Conservation (phyloP, 2,797 vertebrate genomes). For the Sarcoramphus papa region DNA sequence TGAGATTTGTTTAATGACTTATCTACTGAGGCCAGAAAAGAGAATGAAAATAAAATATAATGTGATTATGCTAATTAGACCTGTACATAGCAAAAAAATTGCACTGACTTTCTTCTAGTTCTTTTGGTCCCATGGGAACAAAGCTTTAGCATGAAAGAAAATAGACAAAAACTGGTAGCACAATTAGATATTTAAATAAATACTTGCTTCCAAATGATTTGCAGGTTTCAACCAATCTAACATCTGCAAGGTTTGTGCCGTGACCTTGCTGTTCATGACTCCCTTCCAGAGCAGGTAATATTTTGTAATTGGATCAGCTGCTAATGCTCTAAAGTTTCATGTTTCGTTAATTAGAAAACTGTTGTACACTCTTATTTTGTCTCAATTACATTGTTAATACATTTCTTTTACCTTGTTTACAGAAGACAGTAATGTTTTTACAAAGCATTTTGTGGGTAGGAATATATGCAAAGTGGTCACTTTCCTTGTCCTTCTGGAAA, state of each 20-base stretch:
- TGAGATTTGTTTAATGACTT: slow-evolving; percentile 20
- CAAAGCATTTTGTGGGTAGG: neutral
- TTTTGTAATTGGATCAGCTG: slow-evolving; percentile 79
- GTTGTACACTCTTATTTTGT: neutral
- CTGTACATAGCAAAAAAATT: slow-evolving; percentile 32
- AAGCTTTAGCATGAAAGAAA: slow-evolving; percentile 58
- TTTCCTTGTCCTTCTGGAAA: neutral
- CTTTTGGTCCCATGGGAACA: slow-evolving; percentile 51
- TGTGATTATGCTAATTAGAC: slow-evolving; percentile 70
- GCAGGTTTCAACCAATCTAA: slow-evolving; percentile 76
- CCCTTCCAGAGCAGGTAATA: slow-evolving; percentile 51
- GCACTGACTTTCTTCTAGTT: slow-evolving; percentile 27
- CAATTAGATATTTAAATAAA: slow-evolving; percentile 81
- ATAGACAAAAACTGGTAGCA: slow-evolving; percentile 80
- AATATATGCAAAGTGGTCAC: neutral
- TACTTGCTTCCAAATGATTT: slow-evolving; percentile 80
- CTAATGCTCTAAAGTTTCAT: slow-evolving; percentile 60
- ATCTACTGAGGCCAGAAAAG: neutral
- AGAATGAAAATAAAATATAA: slow-evolving; percentile 25
- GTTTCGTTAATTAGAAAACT: slow-evolving; percentile 31
- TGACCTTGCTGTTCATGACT: slow-evolving; percentile 60
- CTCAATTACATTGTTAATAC: neutral
- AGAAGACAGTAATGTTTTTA: neutral
- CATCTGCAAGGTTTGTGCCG: slow-evolving; percentile 62
- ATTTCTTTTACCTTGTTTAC: slow-evolving; percentile 4